A percentile compares a stretch with the other conserved stretches of the same genome.
Evolutionary conservation across 2,888 invertebrate species (phyloP).

Genomic region (Acheta domesticus): DNA sequence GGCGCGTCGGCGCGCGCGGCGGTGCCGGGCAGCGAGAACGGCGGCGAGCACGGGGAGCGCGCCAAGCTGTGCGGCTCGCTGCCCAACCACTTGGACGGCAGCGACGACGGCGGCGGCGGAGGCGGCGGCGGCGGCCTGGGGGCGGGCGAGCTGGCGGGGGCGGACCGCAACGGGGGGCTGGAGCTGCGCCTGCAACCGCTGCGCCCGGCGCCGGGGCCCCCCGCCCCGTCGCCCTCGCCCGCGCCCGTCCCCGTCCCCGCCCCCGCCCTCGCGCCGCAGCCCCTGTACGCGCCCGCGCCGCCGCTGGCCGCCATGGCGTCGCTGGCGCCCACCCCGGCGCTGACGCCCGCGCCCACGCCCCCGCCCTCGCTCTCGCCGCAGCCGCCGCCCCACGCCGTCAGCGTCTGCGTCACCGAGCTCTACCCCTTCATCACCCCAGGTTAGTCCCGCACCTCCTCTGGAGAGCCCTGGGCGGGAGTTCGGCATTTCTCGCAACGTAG

Average conservation of each 20-base stretch:
- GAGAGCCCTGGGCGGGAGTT: too few species aligned
- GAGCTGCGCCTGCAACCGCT: background rate
- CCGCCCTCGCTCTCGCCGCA: constrained; percentile 37
- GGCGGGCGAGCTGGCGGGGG: constrained; percentile 59
- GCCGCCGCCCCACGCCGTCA: background rate
- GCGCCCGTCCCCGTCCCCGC: background rate
- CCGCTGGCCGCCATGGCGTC: constrained; percentile 34
- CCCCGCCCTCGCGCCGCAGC: background rate
- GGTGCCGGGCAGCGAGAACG: constrained; percentile 40
- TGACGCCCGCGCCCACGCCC: background rate
- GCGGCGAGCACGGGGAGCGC: constrained; percentile 35
- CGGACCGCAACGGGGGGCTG: background rate
- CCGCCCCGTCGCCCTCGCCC: background rate
- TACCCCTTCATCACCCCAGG: constrained; percentile 69
- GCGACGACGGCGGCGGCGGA: constrained; percentile 18
- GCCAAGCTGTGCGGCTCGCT: constrained; percentile 58
- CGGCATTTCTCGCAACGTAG: too few species aligned
- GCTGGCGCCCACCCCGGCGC: background rate
- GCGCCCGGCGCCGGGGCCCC: background rate
- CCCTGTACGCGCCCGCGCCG: too few species aligned
- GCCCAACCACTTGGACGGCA: constrained; percentile 64
- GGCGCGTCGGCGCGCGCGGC: constrained; percentile 24
- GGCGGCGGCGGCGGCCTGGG: constrained; percentile 80
- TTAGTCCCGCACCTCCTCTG: constrained; percentile 49
- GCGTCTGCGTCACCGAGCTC: constrained; percentile 20